Conservation (phyloP, 2,888 invertebrate genomes). For the Alloplasta piceator region DNA sequence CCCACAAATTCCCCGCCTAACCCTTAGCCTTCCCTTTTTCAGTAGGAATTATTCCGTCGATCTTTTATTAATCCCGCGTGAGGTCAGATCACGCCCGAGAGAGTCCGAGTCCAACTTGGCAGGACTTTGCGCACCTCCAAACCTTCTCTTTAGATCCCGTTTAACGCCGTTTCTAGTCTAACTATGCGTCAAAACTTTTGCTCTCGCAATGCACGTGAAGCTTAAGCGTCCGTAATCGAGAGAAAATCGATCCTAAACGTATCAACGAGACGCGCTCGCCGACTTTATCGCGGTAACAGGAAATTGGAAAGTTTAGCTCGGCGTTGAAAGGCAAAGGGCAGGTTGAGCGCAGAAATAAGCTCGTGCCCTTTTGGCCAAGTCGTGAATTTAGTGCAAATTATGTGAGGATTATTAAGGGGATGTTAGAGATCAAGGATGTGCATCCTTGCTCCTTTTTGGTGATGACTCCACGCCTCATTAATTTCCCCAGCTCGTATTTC, state of each 20-base stretch:
- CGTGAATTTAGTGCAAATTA: too few relatives aligned
- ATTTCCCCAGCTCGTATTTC: slow-evolving; percentile 61
- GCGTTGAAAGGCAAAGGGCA: too few relatives aligned
- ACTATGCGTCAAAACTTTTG: neutral
- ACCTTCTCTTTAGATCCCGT: slow-evolving; percentile 52
- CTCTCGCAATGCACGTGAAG: slow-evolving; percentile 1
- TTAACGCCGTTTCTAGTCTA: slow-evolving; percentile 8
- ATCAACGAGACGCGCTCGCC: too few relatives aligned
- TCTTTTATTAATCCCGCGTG: slow-evolving; percentile 63
- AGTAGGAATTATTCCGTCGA: slow-evolving; percentile 66
- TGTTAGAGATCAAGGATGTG: too few relatives aligned
- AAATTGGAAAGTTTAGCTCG: too few relatives aligned
- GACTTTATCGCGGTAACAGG: too few relatives aligned
- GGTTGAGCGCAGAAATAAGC: too few relatives aligned
- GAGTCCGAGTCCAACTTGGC: neutral
- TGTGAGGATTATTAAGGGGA: too few relatives aligned
- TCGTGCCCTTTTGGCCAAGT: too few relatives aligned
- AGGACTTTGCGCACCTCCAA: slow-evolving; percentile 46
- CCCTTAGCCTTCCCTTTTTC: slow-evolving; percentile 21
- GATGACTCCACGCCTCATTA: slow-evolving; percentile 64
- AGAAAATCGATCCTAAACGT: too few relatives aligned
- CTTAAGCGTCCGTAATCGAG: neutral
- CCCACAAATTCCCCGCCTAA: slow-evolving; percentile 36
- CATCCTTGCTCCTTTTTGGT: neutral
- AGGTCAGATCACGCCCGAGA: slow-evolving; percentile 27